phyloP scores from a whole-genome alignment of 2,113 vertebrate genomes.

The Physeter macrocephalus region DNA sequence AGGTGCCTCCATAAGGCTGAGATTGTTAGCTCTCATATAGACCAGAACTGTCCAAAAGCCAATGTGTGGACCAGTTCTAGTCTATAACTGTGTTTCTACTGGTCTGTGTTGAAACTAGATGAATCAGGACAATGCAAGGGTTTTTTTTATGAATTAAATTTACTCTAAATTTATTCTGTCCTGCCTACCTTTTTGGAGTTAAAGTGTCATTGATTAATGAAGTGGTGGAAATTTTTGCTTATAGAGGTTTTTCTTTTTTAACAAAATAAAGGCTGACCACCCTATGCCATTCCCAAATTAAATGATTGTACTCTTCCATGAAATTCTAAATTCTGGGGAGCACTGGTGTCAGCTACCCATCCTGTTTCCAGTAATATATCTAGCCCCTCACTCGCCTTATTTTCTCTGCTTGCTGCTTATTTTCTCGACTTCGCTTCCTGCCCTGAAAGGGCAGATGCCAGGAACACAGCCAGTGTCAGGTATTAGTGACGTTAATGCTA shows the following conservation, averaged over 20 bases:
- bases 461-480: conserved; percentile 18
- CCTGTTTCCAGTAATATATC: background rate
- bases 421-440: conserved; percentile 32
- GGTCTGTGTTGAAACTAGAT: background rate
- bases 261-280: conserved; percentile 6
- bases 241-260: background rate
- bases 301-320: background rate
- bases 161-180: background rate
- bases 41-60: background rate
- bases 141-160: background rate
- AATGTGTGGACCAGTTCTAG: background rate
- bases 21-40: background rate
- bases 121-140: background rate
- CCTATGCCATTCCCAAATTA: background rate
- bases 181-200: background rate
- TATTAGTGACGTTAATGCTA: conserved; percentile 35
- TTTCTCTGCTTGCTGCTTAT: conserved; percentile 5
- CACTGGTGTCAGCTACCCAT: background rate
- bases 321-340: conserved; percentile 4
- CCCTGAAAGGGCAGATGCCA: background rate
- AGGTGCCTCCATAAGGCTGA: background rate
- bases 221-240: background rate
- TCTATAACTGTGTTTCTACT: background rate
- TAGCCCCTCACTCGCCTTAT: background rate
- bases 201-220: background rate